A percentile compares a stretch with the other conserved stretches of the same genome.
Evolutionary conservation across 2,797 vertebrate species (phyloP).

Genomic region (Cynopterus sphinx): DNA sequence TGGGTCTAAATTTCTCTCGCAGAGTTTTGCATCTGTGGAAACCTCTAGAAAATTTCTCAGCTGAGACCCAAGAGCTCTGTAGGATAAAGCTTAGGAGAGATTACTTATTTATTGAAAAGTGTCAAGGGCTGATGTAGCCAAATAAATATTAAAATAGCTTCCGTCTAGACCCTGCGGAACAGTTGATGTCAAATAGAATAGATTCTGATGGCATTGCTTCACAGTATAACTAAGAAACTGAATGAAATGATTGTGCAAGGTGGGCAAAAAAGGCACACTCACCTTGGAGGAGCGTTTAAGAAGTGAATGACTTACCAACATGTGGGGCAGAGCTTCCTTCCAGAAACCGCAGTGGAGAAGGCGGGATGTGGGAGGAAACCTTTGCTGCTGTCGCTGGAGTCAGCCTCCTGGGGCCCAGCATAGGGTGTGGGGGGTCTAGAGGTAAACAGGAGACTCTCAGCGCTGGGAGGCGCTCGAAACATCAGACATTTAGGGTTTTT

Average conservation of each 20-base stretch:
- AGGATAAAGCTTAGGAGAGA: background rate
- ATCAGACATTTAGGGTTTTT: background rate
- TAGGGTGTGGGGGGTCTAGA: no score
- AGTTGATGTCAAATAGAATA: conserved; percentile 2
- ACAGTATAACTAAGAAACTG: conserved; percentile 1
- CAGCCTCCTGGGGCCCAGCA: background rate
- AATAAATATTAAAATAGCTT: background rate
- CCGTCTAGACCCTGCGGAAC: background rate
- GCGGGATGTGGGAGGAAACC: background rate
- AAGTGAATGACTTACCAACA: background rate
- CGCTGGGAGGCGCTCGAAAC: background rate
- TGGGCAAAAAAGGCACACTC: background rate
- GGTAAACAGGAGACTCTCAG: background rate
- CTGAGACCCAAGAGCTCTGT: background rate
- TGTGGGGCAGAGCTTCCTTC: background rate
- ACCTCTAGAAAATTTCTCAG: background rate
- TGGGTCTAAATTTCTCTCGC: background rate
- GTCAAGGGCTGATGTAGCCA: background rate
- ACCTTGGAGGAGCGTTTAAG: background rate
- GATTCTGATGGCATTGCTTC: conserved; percentile 10
- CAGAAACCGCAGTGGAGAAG: background rate
- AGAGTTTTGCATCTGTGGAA: background rate
- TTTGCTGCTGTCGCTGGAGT: no score
- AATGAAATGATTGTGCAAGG: background rate
- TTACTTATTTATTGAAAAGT: background rate